Evolutionary conservation across 2,113 vertebrate species (phyloP), one percentile per base, ranked within the genome.

Genomic region (Oophaga pumilio): DNA sequence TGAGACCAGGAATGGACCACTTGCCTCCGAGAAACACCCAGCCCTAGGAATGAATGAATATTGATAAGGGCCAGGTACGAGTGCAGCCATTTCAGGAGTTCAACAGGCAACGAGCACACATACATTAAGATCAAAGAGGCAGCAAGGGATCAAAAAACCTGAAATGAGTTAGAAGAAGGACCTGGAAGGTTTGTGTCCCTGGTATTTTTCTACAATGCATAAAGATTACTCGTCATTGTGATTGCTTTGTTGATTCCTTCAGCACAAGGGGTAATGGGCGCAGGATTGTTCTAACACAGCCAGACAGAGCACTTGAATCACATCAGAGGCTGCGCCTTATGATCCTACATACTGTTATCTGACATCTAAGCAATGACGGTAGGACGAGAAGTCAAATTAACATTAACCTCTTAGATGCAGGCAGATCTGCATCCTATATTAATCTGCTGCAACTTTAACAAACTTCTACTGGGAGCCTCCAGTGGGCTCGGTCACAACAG

Each of bases 181-280:
- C 81, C 22, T 68, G 77, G 86, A 52, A 64, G 57, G 43, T 33
- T 76, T 73, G 86, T 76, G 80, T 57, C 68, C 71, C 62, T 82
- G 79, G 86, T 88, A 88, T 88, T 88, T 82, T 82, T 87, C 66
- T 57, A 88, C 86, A 88, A 88, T 88, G 69, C 69, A 83, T 82
- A 82, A 62, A 88, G 86, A 88, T 88, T 88, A 64, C 79, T 76
- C 22, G 28, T 88, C 86, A 76, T 88, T 88, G 86, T 76, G 86
- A 82, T 82, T 88, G 86, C 86, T 88, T 88, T 88, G 86, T 88
- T 88, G 68, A 82, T 88, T 88, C 71, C 57, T 83, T 20, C 79
- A 52, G 86, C 86, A 83, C 86, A 88, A 88, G 68, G 80, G 86
- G 86, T 88, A 88, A 88, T 88, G 86, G 86, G 86, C 50, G 74